phyloP scores from a whole-genome alignment of 2,113 vertebrate genomes.

The Strix aluco region DNA sequence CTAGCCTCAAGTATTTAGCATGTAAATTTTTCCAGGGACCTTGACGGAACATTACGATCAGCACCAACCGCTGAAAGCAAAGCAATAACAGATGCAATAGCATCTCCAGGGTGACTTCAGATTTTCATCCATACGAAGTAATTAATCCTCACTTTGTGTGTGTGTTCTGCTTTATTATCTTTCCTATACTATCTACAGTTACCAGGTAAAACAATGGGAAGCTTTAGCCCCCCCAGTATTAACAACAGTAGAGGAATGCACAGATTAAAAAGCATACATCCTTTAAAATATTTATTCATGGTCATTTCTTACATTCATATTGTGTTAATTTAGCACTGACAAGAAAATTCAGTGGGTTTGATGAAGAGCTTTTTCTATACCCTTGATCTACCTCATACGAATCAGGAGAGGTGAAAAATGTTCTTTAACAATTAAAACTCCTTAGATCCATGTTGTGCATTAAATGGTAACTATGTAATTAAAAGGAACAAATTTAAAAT shows the following conservation, averaged over 20 bases:
- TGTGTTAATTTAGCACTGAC: background rate
- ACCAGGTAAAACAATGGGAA: background rate
- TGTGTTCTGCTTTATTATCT: background rate
- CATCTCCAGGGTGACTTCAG: slow-evolving; percentile 43
- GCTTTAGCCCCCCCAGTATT: background rate
- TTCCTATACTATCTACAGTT: background rate
- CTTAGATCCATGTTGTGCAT: slow-evolving; percentile 69
- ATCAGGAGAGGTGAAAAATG: slow-evolving; percentile 22
- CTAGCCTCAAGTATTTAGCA: slow-evolving; percentile 16
- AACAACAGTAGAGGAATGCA: background rate
- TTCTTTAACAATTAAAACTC: slow-evolving; percentile 61
- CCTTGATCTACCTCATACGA: background rate
- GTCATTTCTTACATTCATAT: background rate
- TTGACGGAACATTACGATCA: background rate
- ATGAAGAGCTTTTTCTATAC: background rate
- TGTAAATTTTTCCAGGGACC: slow-evolving; percentile 33
- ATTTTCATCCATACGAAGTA: slow-evolving; percentile 34
- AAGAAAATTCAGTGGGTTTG: slow-evolving; percentile 1
- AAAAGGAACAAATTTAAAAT: slow-evolving; percentile 88
- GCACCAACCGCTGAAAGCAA: background rate
- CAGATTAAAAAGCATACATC: background rate
- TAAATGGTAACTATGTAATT: slow-evolving; percentile 80
- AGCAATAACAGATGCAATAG: slow-evolving; percentile 35
- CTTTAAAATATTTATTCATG: background rate
- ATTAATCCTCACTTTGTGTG: slow-evolving; percentile 19